Base-by-base conservation (phyloP, 2,113 vertebrate genomes). In the Tonatia bakeri region DNA sequence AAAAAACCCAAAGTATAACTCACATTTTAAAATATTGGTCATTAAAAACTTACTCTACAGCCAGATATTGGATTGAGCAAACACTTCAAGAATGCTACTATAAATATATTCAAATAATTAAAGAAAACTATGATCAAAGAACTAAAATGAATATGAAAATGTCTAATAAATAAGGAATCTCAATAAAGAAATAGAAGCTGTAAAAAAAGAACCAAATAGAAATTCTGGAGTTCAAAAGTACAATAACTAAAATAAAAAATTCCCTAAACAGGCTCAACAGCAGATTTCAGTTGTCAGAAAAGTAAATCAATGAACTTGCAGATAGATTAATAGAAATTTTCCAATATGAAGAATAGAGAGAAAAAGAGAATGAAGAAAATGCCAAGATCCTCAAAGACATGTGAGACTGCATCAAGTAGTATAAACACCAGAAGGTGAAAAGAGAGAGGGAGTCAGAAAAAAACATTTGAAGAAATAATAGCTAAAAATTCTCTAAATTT, bases 211-310 rank as follows among this genome's bases (percentile, higher is more conserved):
- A 47, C 7, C 75, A 96, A 84, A 85, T 87, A 36, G 45, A 94
- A 95, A 96, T 93, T 94, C 13, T 81, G 82, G 59, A 91, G 45
- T 91, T 94, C 61, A 90, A 90, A 95, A 94, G 33, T 88, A 14
- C 19, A 86, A 36, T 87, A 87, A 70, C 45, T 92, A 65, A 96
- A 86, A 81, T 81, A 16, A 87, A 96, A 94, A 69, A n/a, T 79
- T 72, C 8, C 45, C n/a, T 67, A 65, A 75, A 77, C 89, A 33
- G 45, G 52, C 31, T 94, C n/a, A 64, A 65, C 4, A 77, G 38
- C 26, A 85, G 38, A 93, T 72, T n/a, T 87, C 33, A 75, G 38
- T n/a, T 89, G 45, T 40, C 59, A 93, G 73, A 87, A 92, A 24
- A 92, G 31, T 24, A 90, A 43, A 85, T 85, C 61, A 79, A 19